phyloP scores from a whole-genome alignment of 2,113 vertebrate species.

The Carassius auratus region DNA sequence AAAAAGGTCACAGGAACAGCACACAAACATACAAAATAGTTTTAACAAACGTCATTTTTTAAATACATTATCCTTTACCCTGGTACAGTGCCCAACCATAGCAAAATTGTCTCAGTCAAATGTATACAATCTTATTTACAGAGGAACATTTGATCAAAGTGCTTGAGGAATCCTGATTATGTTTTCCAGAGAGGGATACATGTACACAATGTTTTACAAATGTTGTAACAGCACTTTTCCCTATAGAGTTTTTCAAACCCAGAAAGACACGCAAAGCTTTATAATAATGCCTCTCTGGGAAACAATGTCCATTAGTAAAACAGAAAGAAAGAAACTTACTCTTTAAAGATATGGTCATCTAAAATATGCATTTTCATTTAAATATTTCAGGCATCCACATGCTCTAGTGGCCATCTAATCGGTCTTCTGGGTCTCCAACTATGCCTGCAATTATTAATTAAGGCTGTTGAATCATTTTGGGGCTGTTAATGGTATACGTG shows the following conservation, averaged over 20 bases:
- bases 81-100: slow-evolving; percentile 87
- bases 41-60: slow-evolving; percentile 75
- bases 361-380: slow-evolving; percentile 68
- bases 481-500: neutral
- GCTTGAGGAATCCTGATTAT: slow-evolving; percentile 88
- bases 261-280: slow-evolving; percentile 80
- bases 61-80: slow-evolving; percentile 73
- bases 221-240: slow-evolving; percentile 67
- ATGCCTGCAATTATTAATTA: neutral
- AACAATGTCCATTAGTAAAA: slow-evolving; percentile 62
- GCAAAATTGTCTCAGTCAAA: slow-evolving; percentile 83
- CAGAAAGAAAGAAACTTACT: slow-evolving; percentile 70
- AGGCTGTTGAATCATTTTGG: slow-evolving; percentile 23
- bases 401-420: neutral
- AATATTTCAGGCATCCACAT: slow-evolving; percentile 58
- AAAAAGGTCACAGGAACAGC: slow-evolving; percentile 79
- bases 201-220: slow-evolving; percentile 87
- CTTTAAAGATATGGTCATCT: slow-evolving; percentile 75
- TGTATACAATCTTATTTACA: slow-evolving; percentile 93
- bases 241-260: slow-evolving; percentile 65
- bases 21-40: slow-evolving; percentile 83
- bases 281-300: slow-evolving; percentile 79
- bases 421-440: slow-evolving; percentile 19
- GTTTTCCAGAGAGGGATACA: slow-evolving; percentile 68
- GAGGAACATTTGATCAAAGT: slow-evolving; percentile 89